Evolutionary conservation across 2,888 invertebrate species (phyloP).

Genomic region (Rhabditophanes sp.): DNA sequence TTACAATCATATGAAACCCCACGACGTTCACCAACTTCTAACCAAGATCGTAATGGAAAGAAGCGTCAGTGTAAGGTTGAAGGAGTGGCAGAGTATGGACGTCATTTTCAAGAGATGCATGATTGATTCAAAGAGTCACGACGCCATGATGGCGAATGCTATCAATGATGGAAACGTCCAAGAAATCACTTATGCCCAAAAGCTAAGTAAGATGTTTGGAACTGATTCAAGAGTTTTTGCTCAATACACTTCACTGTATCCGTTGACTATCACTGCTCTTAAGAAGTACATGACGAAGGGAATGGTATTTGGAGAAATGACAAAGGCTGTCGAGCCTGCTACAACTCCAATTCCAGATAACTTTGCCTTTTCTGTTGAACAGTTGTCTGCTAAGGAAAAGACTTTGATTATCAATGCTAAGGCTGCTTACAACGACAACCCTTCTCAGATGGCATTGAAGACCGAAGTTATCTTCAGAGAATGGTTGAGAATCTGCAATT

Average conservation of each 20-base stretch:
- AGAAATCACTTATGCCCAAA: background rate
- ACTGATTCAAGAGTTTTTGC: background rate
- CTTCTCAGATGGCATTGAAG: conserved; percentile 60
- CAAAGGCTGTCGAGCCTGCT: background rate
- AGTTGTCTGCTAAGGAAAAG: background rate
- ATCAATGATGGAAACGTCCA: conserved; percentile 2
- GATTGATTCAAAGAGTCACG: background rate
- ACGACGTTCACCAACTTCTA: background rate
- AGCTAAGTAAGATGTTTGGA: background rate
- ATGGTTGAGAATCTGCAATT: conserved; percentile 80
- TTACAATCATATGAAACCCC: background rate
- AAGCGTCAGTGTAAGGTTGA: conserved; percentile 1
- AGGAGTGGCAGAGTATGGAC: conserved; percentile 2
- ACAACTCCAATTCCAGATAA: conserved; percentile 2
- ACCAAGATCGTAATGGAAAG: background rate
- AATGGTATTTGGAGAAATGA: background rate
- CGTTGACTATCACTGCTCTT: background rate
- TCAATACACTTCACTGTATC: background rate
- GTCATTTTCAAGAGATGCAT: background rate
- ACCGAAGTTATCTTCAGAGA: conserved; percentile 81
- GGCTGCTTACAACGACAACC: conserved; percentile 57
- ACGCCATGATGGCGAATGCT: background rate
- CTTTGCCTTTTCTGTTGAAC: background rate
- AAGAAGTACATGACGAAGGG: conserved; percentile 2
- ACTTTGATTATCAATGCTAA: background rate